Evolutionary conservation across 2,888 invertebrate species (phyloP).

Genomic region (Drosophila glabriapex): DNA sequence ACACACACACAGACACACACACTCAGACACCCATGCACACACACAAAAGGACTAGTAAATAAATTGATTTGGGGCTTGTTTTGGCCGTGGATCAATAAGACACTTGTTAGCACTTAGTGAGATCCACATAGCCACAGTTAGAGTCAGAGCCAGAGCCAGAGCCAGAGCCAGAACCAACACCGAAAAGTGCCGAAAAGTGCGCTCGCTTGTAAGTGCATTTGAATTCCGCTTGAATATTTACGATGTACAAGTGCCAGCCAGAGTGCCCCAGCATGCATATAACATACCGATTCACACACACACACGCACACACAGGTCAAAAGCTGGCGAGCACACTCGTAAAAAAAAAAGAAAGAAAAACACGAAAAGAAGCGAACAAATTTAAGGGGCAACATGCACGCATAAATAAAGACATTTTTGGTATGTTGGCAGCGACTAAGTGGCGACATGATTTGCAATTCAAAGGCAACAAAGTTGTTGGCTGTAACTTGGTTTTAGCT

Average conservation of each 20-base stretch:
- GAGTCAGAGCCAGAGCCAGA: neutral
- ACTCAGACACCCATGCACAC: neutral
- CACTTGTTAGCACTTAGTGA: constrained; percentile 72
- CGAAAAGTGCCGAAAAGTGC: constrained; percentile 33
- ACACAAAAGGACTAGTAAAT: constrained; percentile 21
- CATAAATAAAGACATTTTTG: constrained; percentile 77
- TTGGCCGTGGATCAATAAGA: constrained; percentile 57
- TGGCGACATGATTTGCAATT: constrained; percentile 71
- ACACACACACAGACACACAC: neutral
- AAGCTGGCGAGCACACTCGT: constrained; percentile 25
- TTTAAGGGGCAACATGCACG: constrained; percentile 56
- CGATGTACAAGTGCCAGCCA: constrained; percentile 61
- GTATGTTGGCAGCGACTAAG: constrained; percentile 40
- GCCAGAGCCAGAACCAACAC: constrained; percentile 7
- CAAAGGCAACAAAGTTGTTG: constrained; percentile 70
- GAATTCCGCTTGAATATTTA: constrained; percentile 73
- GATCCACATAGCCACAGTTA: neutral
- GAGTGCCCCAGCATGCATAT: constrained; percentile 54
- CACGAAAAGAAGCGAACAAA: constrained; percentile 4
- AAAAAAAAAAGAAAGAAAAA: constrained; percentile 28
- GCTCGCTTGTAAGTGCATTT: constrained; percentile 65
- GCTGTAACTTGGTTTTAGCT: constrained; percentile 38
- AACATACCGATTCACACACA: constrained; percentile 6
- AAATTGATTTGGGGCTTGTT: constrained; percentile 66
- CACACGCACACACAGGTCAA: constrained; percentile 19